Evolutionary conservation across 2,888 invertebrate genomes (phyloP), one percentile per base, ranked within the genome.

Genomic region (Schrankia costaestrigalis): DNA sequence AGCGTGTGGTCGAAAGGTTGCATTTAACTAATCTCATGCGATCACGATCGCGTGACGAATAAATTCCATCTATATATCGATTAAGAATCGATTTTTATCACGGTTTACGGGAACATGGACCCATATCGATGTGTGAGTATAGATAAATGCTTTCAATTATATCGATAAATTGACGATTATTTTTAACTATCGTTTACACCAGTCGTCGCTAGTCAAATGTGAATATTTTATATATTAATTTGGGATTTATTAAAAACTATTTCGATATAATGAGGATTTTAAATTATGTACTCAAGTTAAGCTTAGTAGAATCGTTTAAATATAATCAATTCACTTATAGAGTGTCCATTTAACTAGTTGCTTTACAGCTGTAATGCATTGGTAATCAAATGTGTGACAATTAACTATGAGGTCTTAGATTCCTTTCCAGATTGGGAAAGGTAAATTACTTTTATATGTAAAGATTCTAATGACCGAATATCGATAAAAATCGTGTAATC

Each of bases 151-250:
- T 65, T 69, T 63, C 71, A 74, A 78, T 78, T 76, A 65, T 64
- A 59, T 69, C 60, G 61, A 71, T 70, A 72, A 75, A 84, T 84
- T 77, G 79, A 59, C 74, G 73, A 81, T 80, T 81, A 72, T 65
- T 66, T 70, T 70, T 66, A 72, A 72, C 69, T 62, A 66, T 49
- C 54, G 56, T 49, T 52, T 45, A 45, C 54, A 51, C 53, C 49
- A 45, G 41, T 50, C 35, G 25, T 39, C 40, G 63, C 25, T 53
- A 52, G 29, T 40, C 40, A 31, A 46, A 39, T 50, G 27, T 39
- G 44, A 45, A 52, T 52, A 55, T 48, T 55, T 56, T 56, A 55
- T 48, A 46, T 52, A 46, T 31, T 25, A 53, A 52, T 52, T 40
- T 45, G 48, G 46, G 46, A 56, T 55, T 52, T 55, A 55, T 55